These are phyloP conservation scores for Caerostris extrusa DNA, from an alignment of 1,140 invertebrate species.

Conservation along the genomic window DNA sequence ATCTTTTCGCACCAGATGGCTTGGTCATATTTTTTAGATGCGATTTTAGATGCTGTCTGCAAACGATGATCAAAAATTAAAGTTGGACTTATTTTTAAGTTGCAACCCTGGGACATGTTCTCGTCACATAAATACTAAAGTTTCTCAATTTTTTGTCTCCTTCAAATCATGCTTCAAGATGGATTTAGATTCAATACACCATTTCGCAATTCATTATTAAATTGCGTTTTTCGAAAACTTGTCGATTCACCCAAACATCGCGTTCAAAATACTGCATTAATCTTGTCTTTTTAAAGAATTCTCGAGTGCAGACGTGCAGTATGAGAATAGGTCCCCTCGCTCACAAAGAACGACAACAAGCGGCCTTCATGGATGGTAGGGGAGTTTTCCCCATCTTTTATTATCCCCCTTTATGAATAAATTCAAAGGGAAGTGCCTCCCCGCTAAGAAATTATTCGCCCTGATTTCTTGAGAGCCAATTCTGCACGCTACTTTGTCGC, in stretches of 20 bases:
- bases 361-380: not conserved
- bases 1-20: no score
- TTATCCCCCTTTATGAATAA: not conserved
- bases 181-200: no score
- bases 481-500: slow-evolving; percentile 51
- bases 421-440: slow-evolving; percentile 30
- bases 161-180: no score
- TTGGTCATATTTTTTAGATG: no score
- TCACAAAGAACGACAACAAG: not conserved
- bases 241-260: not conserved
- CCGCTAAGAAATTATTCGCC: slow-evolving; percentile 48
- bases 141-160: no score
- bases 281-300: not conserved
- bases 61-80: no score
- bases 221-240: no score
- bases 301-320: not conserved
- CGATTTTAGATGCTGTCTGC: no score
- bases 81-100: no score
- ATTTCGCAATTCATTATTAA: no score
- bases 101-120: no score
- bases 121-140: no score
- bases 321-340: not conserved
- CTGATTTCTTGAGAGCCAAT: slow-evolving; percentile 56
- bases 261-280: not conserved
- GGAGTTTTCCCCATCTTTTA: not conserved